Evolutionary conservation across 2,888 invertebrate genomes (phyloP).

Genomic region (Ceriagrion tenellum): DNA sequence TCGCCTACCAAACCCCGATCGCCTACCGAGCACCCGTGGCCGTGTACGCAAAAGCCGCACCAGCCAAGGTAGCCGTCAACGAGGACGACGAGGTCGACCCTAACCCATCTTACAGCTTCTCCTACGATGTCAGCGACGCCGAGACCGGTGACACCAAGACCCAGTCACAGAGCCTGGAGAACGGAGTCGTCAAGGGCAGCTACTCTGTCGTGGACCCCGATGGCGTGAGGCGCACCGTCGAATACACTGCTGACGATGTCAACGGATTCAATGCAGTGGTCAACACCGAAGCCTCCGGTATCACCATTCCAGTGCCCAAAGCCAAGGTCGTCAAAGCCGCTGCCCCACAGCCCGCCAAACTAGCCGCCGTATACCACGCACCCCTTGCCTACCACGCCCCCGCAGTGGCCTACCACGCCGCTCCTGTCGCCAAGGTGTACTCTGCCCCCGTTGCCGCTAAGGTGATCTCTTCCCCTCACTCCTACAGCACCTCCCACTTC

Average conservation of each 20-base stretch:
- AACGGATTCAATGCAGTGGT: constrained; percentile 68
- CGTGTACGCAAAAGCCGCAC: constrained; percentile 46
- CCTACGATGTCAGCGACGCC: constrained; percentile 66
- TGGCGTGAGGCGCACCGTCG: constrained; percentile 64
- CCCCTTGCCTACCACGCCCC: constrained; percentile 63
- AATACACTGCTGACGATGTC: constrained; percentile 68
- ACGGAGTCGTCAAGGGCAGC: constrained; percentile 65
- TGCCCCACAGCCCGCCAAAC: constrained; percentile 73
- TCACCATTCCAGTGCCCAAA: constrained; percentile 73
- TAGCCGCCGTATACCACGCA: constrained; percentile 69
- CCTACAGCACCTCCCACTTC: constrained; percentile 25
- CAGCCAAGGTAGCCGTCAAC: constrained; percentile 55
- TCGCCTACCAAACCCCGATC: constrained; percentile 10
- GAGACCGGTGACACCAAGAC: constrained; percentile 68
- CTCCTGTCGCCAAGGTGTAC: neutral
- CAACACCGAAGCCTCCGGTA: constrained; percentile 64
- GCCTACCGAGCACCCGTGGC: constrained; percentile 51
- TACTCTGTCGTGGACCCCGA: constrained; percentile 62
- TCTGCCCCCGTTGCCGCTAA: neutral
- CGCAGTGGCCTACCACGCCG: neutral
- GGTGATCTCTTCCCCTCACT: neutral
- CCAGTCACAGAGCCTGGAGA: constrained; percentile 55
- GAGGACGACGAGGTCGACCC: constrained; percentile 68
- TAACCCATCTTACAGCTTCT: constrained; percentile 68
- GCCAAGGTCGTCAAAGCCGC: constrained; percentile 73